A percentile compares a stretch with the other conserved stretches of the same genome.
Evolutionary conservation across 64 coral and sea anemone species (phyloP).

Genomic region (Montipora foliosa): DNA sequence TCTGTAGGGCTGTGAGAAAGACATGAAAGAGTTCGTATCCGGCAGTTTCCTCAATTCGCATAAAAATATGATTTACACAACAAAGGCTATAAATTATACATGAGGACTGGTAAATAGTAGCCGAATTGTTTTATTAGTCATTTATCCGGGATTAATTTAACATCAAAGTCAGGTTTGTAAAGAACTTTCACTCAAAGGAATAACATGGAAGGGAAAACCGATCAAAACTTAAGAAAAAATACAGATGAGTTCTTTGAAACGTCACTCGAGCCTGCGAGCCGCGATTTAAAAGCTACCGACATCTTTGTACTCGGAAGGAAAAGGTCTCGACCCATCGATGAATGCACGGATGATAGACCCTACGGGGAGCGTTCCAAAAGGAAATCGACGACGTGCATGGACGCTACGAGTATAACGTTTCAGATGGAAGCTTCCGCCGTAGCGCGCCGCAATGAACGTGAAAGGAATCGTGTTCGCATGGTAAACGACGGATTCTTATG

Average conservation of each 20-base stretch:
- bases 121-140: constrained; percentile 40
- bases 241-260: neutral
- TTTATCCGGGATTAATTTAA: constrained; percentile 11
- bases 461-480: constrained; percentile 92
- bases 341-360: constrained; percentile 7
- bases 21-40: constrained; percentile 52
- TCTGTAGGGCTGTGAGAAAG: neutral
- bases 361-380: constrained; percentile 52
- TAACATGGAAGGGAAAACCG: constrained; percentile 5
- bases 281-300: constrained; percentile 10
- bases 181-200: neutral
- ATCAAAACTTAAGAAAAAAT: neutral
- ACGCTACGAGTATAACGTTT: constrained; percentile 58
- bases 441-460: constrained; percentile 90
- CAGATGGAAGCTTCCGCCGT: constrained; percentile 89
- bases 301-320: constrained; percentile 44
- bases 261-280: neutral
- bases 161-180: constrained; percentile 5
- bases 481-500: constrained; percentile 96
- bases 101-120: constrained; percentile 79
- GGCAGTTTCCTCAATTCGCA: constrained; percentile 60
- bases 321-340: constrained; percentile 49
- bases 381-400: constrained; percentile 33
- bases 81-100: constrained; percentile 88
- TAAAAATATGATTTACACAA: constrained; percentile 91